Conservation (phyloP, 2,888 invertebrate genomes). For the Ectemnius cavifrons region DNA sequence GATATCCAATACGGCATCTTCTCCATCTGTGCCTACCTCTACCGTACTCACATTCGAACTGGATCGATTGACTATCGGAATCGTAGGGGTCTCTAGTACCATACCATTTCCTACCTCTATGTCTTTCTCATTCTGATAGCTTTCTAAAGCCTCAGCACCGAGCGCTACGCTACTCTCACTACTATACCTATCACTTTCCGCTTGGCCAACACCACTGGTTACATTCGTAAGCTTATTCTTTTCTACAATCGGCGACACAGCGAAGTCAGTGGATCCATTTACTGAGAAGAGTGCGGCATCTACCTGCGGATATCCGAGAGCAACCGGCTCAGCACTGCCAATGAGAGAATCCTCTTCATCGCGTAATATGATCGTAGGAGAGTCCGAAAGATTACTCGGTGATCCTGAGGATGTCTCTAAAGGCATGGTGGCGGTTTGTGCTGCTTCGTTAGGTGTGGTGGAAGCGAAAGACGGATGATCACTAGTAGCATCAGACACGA, state of each 20-base stretch:
- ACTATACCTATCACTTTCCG: slow-evolving; percentile 15
- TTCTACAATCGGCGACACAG: slow-evolving; percentile 9
- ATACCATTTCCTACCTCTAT: background rate
- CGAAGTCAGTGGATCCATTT: background rate
- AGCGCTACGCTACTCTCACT: slow-evolving; percentile 23
- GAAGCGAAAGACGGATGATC: slow-evolving; percentile 17
- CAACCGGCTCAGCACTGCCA: slow-evolving; percentile 11
- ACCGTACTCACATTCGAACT: slow-evolving; percentile 43
- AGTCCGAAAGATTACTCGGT: slow-evolving; percentile 3
- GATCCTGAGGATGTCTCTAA: slow-evolving; percentile 1
- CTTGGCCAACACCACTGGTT: slow-evolving; percentile 12
- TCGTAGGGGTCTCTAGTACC: background rate
- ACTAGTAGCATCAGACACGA: slow-evolving; percentile 27
- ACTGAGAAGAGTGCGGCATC: background rate
- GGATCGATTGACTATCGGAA: background rate
- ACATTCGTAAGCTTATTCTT: slow-evolving; percentile 13
- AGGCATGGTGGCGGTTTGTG: slow-evolving; percentile 6
- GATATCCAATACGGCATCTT: too few species aligned
- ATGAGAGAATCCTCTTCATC: background rate
- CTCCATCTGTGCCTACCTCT: background rate
- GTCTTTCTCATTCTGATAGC: background rate
- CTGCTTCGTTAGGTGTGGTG: slow-evolving; percentile 22
- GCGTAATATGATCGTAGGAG: slow-evolving; percentile 2
- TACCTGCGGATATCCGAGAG: slow-evolving; percentile 4
- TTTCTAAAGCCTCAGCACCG: slow-evolving; percentile 21